These are phyloP conservation scores for Calycopis cecrops DNA, from an alignment of 1,140 invertebrate genomes.

Conservation along the genomic window DNA sequence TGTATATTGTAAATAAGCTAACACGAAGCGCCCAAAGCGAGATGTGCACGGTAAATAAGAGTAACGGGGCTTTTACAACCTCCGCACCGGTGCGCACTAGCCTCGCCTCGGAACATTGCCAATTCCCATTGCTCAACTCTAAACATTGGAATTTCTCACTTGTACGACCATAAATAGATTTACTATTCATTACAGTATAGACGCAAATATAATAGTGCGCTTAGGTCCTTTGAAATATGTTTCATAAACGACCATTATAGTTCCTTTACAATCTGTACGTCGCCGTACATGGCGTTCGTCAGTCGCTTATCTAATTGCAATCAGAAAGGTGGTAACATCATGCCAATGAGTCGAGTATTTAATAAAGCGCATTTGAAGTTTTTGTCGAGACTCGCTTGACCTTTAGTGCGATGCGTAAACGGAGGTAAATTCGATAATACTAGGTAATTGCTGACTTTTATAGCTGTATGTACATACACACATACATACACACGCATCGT, in stretches of 20 bases:
- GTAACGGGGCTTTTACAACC: conserved; percentile 69
- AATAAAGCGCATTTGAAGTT: not conserved
- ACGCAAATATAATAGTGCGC: conserved; percentile 27
- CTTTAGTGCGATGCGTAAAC: conserved; percentile 18
- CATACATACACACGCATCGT: not conserved
- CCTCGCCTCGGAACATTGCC: conserved; percentile 62
- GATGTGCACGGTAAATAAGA: conserved; percentile 71
- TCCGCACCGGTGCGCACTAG: conserved; percentile 49
- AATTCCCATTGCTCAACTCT: conserved; percentile 68
- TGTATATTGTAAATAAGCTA: conserved; percentile 48
- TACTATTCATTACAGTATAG: conserved; percentile 35
- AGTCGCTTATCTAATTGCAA: not conserved
- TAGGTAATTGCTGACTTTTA: conserved; percentile 16
- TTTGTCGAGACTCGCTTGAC: conserved; percentile 19
- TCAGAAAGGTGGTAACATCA: not conserved
- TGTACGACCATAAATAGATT: conserved; percentile 51
- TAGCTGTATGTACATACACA: not conserved
- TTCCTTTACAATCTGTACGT: not conserved
- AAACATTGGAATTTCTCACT: conserved; percentile 68
- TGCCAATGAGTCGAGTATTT: not conserved
- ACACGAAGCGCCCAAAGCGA: conserved; percentile 51
- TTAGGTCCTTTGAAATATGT: conserved; percentile 23
- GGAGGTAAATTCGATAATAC: conserved; percentile 18
- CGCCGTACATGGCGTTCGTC: not conserved
- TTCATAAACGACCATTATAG: conserved; percentile 26